Conservation (phyloP, 2,888 invertebrate species). For the Byasa hedistus region DNA sequence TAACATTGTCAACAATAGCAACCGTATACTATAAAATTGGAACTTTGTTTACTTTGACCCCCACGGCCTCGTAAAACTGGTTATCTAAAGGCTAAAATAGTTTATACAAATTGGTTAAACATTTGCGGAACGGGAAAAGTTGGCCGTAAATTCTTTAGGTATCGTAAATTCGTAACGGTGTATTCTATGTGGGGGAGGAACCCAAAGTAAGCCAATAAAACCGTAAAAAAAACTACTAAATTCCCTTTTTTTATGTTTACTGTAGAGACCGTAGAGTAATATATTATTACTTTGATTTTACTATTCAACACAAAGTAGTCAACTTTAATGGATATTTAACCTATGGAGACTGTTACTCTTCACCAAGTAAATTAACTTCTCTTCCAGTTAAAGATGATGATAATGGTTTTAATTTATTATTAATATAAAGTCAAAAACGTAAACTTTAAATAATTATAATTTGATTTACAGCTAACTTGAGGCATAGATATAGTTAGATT, state of each 20-base stretch:
- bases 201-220: conserved; percentile 19
- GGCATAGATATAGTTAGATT: no score
- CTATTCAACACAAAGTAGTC: background rate
- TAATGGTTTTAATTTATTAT: no score
- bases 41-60: conserved; percentile 19
- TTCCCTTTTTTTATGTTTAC: conserved; percentile 7
- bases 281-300: background rate
- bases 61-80: conserved; percentile 23
- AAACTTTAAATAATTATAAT: no score
- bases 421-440: no score
- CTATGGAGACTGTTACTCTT: no score
- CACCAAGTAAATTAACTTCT: no score
- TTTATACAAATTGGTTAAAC: conserved; percentile 26
- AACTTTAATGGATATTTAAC: no score
- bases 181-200: background rate
- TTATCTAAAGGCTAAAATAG: conserved; percentile 26
- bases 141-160: conserved; percentile 23
- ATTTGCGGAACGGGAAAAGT: conserved; percentile 21
- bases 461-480: no score
- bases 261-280: background rate
- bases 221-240: conserved; percentile 19
- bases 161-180: conserved; percentile 24
- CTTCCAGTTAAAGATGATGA: no score
- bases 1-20: conserved; percentile 1
- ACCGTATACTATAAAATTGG: conserved; percentile 8